A percentile compares a stretch with the other conserved stretches of the same genome.
phyloP scores from a whole-genome alignment of 2,797 vertebrate genomes.

The Meda fulgida region DNA sequence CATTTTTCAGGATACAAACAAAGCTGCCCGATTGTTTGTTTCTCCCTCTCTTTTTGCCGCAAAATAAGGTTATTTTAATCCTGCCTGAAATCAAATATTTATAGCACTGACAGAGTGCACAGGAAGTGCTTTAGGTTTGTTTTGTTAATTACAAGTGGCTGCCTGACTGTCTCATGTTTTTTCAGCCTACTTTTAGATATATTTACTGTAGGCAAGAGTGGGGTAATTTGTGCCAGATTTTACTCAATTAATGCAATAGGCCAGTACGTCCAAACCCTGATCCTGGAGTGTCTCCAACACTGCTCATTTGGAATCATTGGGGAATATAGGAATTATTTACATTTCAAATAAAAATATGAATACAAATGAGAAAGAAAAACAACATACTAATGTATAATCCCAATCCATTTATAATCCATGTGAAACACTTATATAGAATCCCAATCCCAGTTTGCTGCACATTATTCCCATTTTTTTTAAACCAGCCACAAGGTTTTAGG shows the following conservation, averaged over 20 bases:
- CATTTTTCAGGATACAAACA: constrained; percentile 12
- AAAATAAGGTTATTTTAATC: constrained; percentile 38
- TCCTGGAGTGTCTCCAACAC: constrained; percentile 6
- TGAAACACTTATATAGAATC: not conserved
- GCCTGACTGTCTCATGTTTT: constrained; percentile 5
- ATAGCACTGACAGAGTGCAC: not conserved
- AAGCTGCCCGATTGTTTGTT: constrained; percentile 22
- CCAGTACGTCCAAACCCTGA: not conserved
- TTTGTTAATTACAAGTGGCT: constrained; percentile 19
- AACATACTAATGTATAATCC: not conserved
- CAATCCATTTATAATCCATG: not conserved
- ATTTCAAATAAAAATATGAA: not conserved
- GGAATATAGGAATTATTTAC: constrained; percentile 4
- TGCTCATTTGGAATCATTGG: not conserved
- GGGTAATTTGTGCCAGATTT: not conserved
- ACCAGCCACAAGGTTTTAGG: not conserved
- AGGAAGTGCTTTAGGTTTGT: constrained; percentile 26
- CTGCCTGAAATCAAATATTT: constrained; percentile 27
- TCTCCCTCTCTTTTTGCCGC: not conserved
- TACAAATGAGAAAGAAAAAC: not conserved
- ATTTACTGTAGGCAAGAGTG: not conserved
- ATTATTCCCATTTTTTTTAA: not conserved
- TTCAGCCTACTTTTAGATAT: not conserved
- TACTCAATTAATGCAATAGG: not conserved
- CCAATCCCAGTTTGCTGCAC: not conserved